Evolutionary conservation across 2,797 vertebrate species (phyloP).

Genomic region (Aratinga solstitialis): DNA sequence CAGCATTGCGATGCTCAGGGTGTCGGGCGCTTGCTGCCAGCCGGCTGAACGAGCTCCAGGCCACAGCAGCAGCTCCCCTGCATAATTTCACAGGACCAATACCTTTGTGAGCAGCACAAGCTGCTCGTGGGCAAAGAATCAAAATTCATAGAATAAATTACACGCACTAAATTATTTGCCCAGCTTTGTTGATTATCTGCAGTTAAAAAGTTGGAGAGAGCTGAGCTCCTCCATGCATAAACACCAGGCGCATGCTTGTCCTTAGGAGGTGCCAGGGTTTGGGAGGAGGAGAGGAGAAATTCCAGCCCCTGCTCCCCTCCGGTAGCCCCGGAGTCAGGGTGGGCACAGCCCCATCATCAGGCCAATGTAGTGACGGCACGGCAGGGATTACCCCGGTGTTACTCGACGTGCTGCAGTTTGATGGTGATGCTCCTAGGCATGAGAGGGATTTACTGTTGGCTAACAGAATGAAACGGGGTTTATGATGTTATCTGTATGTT

Average conservation of each 20-base stretch:
- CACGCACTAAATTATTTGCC: constrained; percentile 16
- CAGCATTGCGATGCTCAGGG: not conserved
- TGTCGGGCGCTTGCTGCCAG: not conserved
- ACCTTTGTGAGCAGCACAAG: constrained; percentile 30
- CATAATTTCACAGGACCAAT: not conserved
- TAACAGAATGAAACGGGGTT: constrained; percentile 5
- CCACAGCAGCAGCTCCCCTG: not conserved
- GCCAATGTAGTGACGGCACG: not conserved
- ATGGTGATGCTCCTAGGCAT: not conserved
- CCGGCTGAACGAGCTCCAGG: not conserved
- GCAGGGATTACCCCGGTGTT: not conserved
- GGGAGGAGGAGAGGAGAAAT: not conserved
- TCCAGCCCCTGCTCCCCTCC: not conserved
- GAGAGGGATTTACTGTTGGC: constrained; percentile 46
- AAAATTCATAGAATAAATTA: constrained; percentile 62
- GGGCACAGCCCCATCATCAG: not conserved
- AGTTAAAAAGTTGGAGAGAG: constrained; percentile 45
- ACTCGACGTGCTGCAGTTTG: not conserved
- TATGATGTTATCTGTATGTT: not conserved
- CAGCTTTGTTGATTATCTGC: constrained; percentile 59
- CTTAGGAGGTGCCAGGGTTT: not conserved
- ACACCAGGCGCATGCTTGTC: not conserved
- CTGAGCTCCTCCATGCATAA: not conserved
- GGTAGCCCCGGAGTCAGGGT: rapidly evolving
- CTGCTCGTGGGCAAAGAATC: constrained; percentile 60